Conservation (phyloP, 2,888 invertebrate genomes). For the Eristalis tenax region DNA sequence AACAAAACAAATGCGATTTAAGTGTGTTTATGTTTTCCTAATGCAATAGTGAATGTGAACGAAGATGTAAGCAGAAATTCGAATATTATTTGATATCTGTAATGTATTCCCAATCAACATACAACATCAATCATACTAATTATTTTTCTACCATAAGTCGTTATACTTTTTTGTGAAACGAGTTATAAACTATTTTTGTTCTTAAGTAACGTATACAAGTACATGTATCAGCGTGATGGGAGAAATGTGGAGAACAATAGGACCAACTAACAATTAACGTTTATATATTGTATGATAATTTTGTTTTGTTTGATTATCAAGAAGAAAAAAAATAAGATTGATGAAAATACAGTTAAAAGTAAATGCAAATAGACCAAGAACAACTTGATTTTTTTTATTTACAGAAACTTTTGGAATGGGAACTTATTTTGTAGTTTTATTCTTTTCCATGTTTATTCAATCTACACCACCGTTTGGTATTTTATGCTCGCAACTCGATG, state of each 20-base stretch:
- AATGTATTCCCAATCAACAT: constrained; percentile 29
- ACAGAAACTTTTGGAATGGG: not conserved
- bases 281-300: constrained; percentile 21
- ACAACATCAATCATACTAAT: constrained; percentile 3
- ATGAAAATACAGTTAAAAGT: constrained; percentile 17
- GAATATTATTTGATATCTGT: constrained; percentile 20
- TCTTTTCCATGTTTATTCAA: not conserved
- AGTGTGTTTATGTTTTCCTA: constrained; percentile 65
- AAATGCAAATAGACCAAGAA: not conserved
- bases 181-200: not conserved
- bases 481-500: not conserved
- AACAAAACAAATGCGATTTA: constrained; percentile 34
- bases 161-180: constrained; percentile 4
- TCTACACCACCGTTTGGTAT: not conserved
- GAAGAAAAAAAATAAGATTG: constrained; percentile 20
- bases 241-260: constrained; percentile 37
- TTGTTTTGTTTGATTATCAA: constrained; percentile 23
- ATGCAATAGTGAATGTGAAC: constrained; percentile 30
- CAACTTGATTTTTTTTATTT: not conserved
- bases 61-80: constrained; percentile 15
- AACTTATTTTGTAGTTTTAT: not conserved
- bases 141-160: constrained; percentile 48
- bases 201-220: not conserved
- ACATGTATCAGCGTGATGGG: constrained; percentile 21
- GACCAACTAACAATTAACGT: constrained; percentile 46